Evolutionary conservation across 2,797 vertebrate species (phyloP), one percentile per base, ranked within the genome.

Genomic region (Columba guinea): DNA sequence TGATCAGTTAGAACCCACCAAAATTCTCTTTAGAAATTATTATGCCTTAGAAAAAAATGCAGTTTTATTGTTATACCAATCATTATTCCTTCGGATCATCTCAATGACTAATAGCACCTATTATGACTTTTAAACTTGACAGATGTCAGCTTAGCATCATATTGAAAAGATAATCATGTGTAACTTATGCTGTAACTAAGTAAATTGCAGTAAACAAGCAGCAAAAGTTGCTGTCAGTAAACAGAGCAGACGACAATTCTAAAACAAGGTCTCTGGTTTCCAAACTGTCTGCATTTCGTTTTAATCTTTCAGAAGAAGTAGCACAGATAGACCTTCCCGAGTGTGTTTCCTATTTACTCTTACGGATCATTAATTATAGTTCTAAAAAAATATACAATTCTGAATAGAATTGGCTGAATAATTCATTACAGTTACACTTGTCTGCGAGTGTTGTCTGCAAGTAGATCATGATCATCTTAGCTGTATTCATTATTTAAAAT

Each of bases 181-280:
- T 75, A 97, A 92, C 93, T 93, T 94, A 94, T 88, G 95, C 93
- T 92, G 81, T 69, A 94, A 81, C 84, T 79, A 89, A 96, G 84
- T 79, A 94, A 95, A 95, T 91, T 78, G 84, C 78, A 94, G 93
- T 96, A 97, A 97, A 97, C 90, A 97, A 94, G 73, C 63, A 91
- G 73, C 96, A 94, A 92, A 96, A 97, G 89, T 87, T 93, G 85
- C 81, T 92, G 71, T 89, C 94, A 84, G 82, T 86, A 96, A 96
- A 96, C 82, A 96, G 64, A 92, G 64, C 86, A 96, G 90, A 71
- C 2, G 0, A 89, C 78, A 90, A 87, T 28, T 93, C 92, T 92
- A 68, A 94, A 95, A 89, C 59, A 90, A 91, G 81, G 76, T 76
- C 89, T 91, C 78, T 65, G 46, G 81, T 67, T 96, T 94, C 95